phyloP scores from a whole-genome alignment of 2,797 vertebrate genomes.

The Acanthurus tractus region DNA sequence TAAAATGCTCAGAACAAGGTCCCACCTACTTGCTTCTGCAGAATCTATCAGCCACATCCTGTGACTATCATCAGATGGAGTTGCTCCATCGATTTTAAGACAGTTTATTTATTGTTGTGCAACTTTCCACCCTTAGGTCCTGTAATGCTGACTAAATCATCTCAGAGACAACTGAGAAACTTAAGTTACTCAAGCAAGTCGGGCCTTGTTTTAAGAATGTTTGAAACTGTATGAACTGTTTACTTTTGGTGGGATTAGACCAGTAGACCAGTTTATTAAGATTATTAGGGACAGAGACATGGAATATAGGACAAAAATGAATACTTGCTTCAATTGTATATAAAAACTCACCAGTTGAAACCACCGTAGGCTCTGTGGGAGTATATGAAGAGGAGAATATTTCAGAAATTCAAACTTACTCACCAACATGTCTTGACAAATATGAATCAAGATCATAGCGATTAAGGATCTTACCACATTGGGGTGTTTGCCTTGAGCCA shows the following conservation, averaged over 20 bases:
- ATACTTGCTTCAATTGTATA: neutral
- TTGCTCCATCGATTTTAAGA: neutral
- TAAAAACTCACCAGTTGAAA: slow-evolving; percentile 81
- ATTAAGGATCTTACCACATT: slow-evolving; percentile 86
- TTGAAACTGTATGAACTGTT: neutral
- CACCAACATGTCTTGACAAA: neutral
- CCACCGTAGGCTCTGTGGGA: slow-evolving; percentile 80
- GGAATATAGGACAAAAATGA: neutral
- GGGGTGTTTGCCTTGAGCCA: slow-evolving; percentile 88
- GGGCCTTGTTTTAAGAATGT: neutral
- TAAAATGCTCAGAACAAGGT: neutral
- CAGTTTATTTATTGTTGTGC: neutral
- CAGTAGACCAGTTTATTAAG: neutral
- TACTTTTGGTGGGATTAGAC: neutral
- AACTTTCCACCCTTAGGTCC: neutral
- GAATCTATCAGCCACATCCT: neutral
- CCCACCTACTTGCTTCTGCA: neutral
- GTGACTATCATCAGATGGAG: neutral
- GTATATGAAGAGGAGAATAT: slow-evolving; percentile 24
- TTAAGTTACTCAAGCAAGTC: neutral
- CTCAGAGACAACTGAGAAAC: neutral
- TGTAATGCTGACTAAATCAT: neutral
- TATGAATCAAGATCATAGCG: neutral
- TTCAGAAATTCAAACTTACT: slow-evolving; percentile 27
- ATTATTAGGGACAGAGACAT: neutral